Evolutionary conservation across 2,888 invertebrate species (phyloP), one percentile per base, ranked within the genome.

Genomic region (Druceiella hillmani): DNA sequence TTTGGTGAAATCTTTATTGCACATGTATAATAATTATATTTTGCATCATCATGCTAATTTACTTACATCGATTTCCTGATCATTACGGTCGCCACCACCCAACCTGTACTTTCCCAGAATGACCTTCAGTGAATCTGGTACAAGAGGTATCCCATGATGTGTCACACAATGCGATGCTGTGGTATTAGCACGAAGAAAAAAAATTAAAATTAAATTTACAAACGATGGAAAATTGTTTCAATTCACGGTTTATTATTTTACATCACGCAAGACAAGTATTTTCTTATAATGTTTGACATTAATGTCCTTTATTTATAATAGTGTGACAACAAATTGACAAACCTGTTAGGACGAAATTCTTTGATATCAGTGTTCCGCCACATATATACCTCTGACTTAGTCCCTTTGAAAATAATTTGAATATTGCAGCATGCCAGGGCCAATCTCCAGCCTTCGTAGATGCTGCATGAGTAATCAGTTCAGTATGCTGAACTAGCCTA

Each of bases 381-480:
- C 66, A 66, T 4, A 57, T 60, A 26, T 63, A 65, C 13, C 50
- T 55, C 3, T 58, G 48, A 1, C 38, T 40, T 1, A 45, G 29
- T 5, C 50, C 47, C 2, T 55, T 49, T 3, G 27, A 34, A 26
- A 41, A 36, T 1, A 56, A 31, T 28, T 52, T 55, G 22, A 59
- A 61, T 13, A 67, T 38, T 0, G 65, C 66, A 0, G 50, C 56
- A 46, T 66, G 67, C 66, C 66, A 67, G 0, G 66, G 66, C 64
- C 64, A 67, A 41, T 66, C 64, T 1, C 66, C 66, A 3, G 61
- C 55, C 26, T 60, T 58, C 0, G 62, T 58, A 0, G 53, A 46
- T 4, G 45, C 42, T 0, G 64, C 66, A 20, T 56, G 55, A 1
- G 61, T 59, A 16, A 67, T 62, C 7, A 65, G 44, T 26, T 55